phyloP scores from a whole-genome alignment of 2,113 vertebrate genomes.

The Lathamus discolor region DNA sequence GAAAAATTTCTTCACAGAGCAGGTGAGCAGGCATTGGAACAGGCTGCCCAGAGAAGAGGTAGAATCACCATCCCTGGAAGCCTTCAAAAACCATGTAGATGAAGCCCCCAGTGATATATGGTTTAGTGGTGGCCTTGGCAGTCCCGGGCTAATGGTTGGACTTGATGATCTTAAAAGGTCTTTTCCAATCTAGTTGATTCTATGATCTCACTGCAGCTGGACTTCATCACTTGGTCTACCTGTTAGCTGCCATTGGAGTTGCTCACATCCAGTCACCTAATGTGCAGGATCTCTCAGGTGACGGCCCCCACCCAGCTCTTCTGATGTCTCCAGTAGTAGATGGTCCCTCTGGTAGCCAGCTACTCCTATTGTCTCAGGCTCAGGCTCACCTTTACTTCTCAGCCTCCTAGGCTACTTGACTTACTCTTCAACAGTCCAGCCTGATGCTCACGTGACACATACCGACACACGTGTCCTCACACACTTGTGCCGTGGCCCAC shows the following conservation, averaged over 20 bases:
- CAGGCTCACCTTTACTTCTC: not conserved
- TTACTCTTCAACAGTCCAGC: not conserved
- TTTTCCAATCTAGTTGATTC: not conserved
- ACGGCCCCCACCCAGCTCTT: not conserved
- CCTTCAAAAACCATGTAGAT: not conserved
- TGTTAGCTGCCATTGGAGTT: not conserved
- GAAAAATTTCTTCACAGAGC: not conserved
- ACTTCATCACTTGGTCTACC: not conserved
- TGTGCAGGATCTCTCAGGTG: not conserved
- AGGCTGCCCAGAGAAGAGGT: not conserved
- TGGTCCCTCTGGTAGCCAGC: not conserved
- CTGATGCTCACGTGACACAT: not conserved
- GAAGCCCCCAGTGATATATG: not conserved
- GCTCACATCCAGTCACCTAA: not conserved
- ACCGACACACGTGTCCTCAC: not conserved
- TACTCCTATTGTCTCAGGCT: not conserved
- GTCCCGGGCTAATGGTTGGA: not conserved
- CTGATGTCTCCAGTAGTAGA: not conserved
- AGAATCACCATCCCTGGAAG: not conserved
- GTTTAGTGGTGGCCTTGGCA: not conserved
- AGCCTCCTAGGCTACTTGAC: too few relatives aligned
- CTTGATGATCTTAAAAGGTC: not conserved
- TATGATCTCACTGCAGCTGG: not conserved
- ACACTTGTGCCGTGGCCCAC: not conserved
- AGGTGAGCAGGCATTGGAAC: not conserved